Evolutionary conservation across 1,140 invertebrate genomes (phyloP).

Genomic region (Cydia fagiglandana): DNA sequence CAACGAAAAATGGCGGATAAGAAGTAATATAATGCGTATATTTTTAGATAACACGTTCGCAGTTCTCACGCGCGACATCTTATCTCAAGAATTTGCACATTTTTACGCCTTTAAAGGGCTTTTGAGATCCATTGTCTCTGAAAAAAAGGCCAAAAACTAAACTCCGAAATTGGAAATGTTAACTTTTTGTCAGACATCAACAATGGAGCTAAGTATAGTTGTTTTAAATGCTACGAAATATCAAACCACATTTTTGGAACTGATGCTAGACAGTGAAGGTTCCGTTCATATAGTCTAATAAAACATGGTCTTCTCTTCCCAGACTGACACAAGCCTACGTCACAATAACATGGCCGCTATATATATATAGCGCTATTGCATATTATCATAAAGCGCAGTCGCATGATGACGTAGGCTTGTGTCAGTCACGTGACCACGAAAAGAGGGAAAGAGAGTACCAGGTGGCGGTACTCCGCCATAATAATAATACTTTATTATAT

Average conservation of each 20-base stretch:
- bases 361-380: no score
- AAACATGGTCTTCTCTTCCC: no score
- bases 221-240: neutral
- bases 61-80: slow-evolving; percentile 4
- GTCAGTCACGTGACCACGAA: no score
- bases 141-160: neutral
- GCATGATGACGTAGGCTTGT: no score
- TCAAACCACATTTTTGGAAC: neutral
- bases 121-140: neutral
- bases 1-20: neutral
- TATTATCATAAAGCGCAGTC: no score
- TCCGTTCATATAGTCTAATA: no score
- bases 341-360: no score
- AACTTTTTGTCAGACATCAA: neutral
- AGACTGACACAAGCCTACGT: no score
- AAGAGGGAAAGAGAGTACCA: no score
- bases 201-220: neutral
- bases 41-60: slow-evolving; percentile 6
- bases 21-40: neutral
- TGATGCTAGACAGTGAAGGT: neutral
- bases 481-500: no score
- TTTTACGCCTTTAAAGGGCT: slow-evolving; percentile 9
- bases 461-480: no score
- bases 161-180: slow-evolving; percentile 7
- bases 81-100: slow-evolving; percentile 11